Conservation (phyloP, 2,797 vertebrate species). For the Botia almorhae region DNA sequence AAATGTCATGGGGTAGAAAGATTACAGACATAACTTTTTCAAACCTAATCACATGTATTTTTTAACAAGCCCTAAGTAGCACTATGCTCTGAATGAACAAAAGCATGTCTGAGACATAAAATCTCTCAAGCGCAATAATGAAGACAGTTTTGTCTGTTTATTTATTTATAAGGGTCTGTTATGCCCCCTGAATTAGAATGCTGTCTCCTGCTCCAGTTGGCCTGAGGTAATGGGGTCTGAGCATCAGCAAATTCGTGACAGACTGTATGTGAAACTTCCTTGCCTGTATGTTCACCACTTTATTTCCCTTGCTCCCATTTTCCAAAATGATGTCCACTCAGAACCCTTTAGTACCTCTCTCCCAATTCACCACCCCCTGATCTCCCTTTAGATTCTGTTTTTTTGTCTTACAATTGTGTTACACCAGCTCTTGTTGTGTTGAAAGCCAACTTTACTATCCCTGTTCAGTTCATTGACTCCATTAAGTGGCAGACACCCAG, state of each 20-base stretch:
- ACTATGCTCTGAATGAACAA: slow-evolving; percentile 7
- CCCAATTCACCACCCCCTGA: slow-evolving; percentile 18
- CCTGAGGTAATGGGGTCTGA: slow-evolving; percentile 61
- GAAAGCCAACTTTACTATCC: slow-evolving; percentile 69
- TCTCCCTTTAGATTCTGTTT: slow-evolving; percentile 5
- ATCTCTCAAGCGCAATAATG: slow-evolving; percentile 52
- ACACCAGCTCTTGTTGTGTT: slow-evolving; percentile 45
- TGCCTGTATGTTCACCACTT: slow-evolving; percentile 49
- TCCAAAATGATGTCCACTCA: slow-evolving; percentile 50
- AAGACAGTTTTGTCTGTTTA: slow-evolving; percentile 55
- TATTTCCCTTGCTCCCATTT: slow-evolving; percentile 52
- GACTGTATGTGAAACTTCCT: slow-evolving; percentile 71
- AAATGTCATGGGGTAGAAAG: slow-evolving; percentile 62
- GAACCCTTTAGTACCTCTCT: slow-evolving; percentile 22
- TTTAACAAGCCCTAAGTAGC: slow-evolving; percentile 9
- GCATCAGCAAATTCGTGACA: slow-evolving; percentile 72
- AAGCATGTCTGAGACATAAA: slow-evolving; percentile 35
- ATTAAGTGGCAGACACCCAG: slow-evolving; percentile 70
- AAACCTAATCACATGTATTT: slow-evolving; percentile 17
- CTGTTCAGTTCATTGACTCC: slow-evolving; percentile 77
- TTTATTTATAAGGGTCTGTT: slow-evolving; percentile 68
- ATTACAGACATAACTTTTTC: slow-evolving; percentile 15
- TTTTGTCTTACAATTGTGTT: slow-evolving; percentile 44
- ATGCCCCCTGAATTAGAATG: slow-evolving; percentile 71
- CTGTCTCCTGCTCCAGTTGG: slow-evolving; percentile 60